These are phyloP conservation scores for Apis cerana DNA, from an alignment of 1,140 invertebrate species.

Conservation along the genomic window DNA sequence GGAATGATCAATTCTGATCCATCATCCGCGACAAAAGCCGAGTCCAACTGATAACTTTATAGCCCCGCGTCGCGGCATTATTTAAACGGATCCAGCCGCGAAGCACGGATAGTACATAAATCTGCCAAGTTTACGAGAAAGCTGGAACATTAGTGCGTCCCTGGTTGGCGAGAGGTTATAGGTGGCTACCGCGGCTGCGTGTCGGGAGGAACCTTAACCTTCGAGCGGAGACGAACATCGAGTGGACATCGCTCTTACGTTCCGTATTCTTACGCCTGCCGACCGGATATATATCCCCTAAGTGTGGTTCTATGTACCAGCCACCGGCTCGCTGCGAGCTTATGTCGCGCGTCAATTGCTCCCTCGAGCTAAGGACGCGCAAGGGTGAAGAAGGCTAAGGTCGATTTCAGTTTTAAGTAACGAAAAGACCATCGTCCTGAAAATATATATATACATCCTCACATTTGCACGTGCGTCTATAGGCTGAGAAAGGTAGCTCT, in stretches of 20 bases:
- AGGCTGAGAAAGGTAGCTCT: neutral
- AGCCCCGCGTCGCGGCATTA: conserved; percentile 11
- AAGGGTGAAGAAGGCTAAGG: conserved; percentile 46
- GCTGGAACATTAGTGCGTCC: conserved; percentile 52
- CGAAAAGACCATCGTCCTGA: conserved; percentile 16
- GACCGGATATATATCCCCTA: conserved; percentile 71
- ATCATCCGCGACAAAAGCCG: neutral
- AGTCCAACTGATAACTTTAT: conserved; percentile 25
- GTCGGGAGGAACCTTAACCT: conserved; percentile 57
- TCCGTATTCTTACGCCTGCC: conserved; percentile 48
- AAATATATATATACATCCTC: no score
- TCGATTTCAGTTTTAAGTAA: conserved; percentile 33
- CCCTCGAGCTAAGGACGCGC: conserved; percentile 54
- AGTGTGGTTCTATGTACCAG: conserved; percentile 77
- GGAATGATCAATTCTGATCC: no score
- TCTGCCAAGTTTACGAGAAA: conserved; percentile 47
- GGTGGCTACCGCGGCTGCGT: conserved; percentile 62
- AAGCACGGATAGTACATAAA: conserved; percentile 33
- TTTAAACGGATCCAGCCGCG: neutral
- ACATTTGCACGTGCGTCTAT: no score
- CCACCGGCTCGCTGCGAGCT: conserved; percentile 65
- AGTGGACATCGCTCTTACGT: conserved; percentile 58
- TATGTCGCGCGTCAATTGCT: conserved; percentile 74
- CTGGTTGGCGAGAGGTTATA: conserved; percentile 64
- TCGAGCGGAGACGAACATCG: conserved; percentile 42